phyloP scores from a whole-genome alignment of 2,888 invertebrate genomes.

The Drosophila lacicola region DNA sequence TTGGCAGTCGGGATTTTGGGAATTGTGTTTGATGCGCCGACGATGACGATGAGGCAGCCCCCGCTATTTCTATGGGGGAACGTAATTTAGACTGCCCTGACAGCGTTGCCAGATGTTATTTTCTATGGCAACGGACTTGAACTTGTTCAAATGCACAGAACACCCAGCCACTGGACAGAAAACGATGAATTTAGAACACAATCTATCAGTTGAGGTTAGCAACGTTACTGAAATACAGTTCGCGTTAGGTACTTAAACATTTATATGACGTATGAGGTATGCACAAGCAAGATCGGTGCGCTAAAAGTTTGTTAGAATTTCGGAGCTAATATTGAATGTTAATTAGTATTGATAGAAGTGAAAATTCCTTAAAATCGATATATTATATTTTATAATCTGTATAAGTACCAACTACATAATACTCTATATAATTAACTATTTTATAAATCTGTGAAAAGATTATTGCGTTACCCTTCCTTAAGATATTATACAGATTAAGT shows the following conservation, averaged over 20 bases:
- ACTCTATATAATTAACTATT: too few relatives aligned
- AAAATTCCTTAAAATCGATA: too few relatives aligned
- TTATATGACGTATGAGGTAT: slow-evolving; percentile 9
- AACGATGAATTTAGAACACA: slow-evolving; percentile 16
- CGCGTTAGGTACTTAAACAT: neutral
- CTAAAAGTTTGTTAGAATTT: too few relatives aligned
- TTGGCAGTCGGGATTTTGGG: slow-evolving; percentile 72
- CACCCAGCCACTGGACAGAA: slow-evolving; percentile 4
- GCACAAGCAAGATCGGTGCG: too few relatives aligned
- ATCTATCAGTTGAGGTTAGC: slow-evolving; percentile 5
- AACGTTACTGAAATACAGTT: slow-evolving; percentile 1
- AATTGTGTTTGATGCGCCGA: slow-evolving; percentile 61
- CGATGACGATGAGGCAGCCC: slow-evolving; percentile 21
- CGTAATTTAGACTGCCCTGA: slow-evolving; percentile 11
- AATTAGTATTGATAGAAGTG: too few relatives aligned
- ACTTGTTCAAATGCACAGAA: slow-evolving; percentile 53
- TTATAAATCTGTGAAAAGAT: too few relatives aligned
- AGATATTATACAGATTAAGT: neutral
- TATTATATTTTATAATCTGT: too few relatives aligned
- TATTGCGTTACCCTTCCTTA: too few relatives aligned
- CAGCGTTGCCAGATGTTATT: slow-evolving; percentile 72
- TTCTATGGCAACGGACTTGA: slow-evolving; percentile 60
- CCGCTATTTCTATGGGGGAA: neutral
- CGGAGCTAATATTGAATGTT: too few relatives aligned
- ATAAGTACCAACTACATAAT: too few relatives aligned